Conservation (phyloP, 1,140 invertebrate species). For the Brevipalpus yothersi region DNA sequence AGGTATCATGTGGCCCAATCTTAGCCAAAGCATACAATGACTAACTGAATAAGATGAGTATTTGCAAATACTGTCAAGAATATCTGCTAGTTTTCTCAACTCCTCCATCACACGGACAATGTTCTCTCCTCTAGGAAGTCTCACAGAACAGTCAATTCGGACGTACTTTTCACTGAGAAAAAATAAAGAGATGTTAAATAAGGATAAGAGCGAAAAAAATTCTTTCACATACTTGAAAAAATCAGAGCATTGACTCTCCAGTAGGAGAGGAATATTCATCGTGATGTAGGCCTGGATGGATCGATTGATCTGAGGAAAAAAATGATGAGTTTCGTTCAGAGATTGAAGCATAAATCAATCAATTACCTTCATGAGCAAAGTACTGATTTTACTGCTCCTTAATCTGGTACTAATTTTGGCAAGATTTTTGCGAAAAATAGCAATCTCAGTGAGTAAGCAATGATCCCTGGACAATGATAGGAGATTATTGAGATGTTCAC, state of each 20-base stretch:
- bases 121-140: neutral
- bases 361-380: neutral
- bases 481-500: neutral
- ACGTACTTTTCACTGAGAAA: neutral
- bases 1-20: constrained; percentile 4
- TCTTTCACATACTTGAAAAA: neutral
- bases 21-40: neutral
- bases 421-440: neutral
- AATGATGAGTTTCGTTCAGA: neutral
- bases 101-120: neutral
- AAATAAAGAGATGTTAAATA: neutral
- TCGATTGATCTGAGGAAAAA: neutral
- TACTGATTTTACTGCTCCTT: neutral
- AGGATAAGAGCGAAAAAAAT: neutral
- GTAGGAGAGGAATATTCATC: neutral
- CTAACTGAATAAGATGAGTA: neutral
- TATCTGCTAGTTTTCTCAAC: neutral
- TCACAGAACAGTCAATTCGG: neutral
- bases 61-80: neutral
- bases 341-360: neutral
- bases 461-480: neutral
- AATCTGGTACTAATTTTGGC: neutral
- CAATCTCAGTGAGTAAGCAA: neutral
- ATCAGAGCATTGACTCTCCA: neutral
- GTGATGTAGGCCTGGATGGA: neutral